Base-by-base conservation (phyloP, 1,140 invertebrate genomes). In the Drosophila watanabei region DNA sequence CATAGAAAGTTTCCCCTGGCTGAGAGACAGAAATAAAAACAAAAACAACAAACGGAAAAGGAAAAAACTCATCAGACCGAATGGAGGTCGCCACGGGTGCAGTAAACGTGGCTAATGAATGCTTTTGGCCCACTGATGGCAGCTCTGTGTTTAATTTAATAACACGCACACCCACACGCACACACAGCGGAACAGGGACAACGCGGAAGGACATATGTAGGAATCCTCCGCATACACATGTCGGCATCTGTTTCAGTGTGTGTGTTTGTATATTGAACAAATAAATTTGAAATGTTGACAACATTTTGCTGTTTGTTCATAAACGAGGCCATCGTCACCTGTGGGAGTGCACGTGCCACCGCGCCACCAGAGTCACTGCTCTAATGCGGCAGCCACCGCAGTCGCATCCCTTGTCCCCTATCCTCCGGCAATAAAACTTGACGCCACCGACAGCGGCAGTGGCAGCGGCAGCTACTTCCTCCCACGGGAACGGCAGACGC, bases 251-350 rank as follows among this genome's bases (percentile, higher is more conserved):
- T 39, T 57, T 9, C 24, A 24, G 32, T 54, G 51, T 66, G 54
- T 71, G 59, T 71, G 62, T 73, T 59, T 81, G 85, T 89, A 79
- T 89, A 89, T 89, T 89, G 86, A 89, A 90, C 86, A 90, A 90
- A 90, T 90, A 90, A 91, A 90, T 90, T 90, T 90, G 87, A 90
- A 90, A 90, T 90, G 86, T 90, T 90, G 86, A 90, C 86, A 90
- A 90, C 86, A 90, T 90, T 90, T 90, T 80, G 86, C 82, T 90
- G 86, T 90, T 90, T 90, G 86, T 90, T 90, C 82, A 90, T 90
- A 90, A 90, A 90, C 79, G 86, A 90, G 86, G 86, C 86, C 86
- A 90, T 90, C 86, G 86, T 90, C 86, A 90, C 86, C 86, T 90
- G 86, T 90, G 86, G 86, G 86, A 90, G 69, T 59, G 56, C 80